These are phyloP conservation scores for Chiloscyllium plagiosum DNA, from an alignment of 2,113 vertebrate species.

Conservation along the genomic window DNA sequence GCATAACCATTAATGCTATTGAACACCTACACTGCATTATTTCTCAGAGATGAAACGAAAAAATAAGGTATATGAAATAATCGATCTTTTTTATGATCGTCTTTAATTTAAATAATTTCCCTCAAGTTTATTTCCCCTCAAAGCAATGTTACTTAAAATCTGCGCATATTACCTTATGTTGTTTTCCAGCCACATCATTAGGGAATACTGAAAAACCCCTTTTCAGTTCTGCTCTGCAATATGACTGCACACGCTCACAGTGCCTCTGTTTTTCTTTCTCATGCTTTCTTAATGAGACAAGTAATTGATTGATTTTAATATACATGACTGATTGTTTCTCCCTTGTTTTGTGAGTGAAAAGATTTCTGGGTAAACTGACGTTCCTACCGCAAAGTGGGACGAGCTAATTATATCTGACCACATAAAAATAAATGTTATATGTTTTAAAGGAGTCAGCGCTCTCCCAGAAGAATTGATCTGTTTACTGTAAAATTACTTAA, in stretches of 20 bases:
- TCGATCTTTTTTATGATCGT: neutral
- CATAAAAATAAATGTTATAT: slow-evolving; percentile 36
- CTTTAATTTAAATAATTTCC: neutral
- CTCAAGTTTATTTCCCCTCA: neutral
- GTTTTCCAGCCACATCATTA: slow-evolving; percentile 25
- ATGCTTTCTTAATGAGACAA: slow-evolving; percentile 45
- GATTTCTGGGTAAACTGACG: slow-evolving; percentile 37
- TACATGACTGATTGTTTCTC: slow-evolving; percentile 38
- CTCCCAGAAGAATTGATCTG: slow-evolving; percentile 31
- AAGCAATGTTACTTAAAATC: slow-evolving; percentile 13
- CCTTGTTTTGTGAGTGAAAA: slow-evolving; percentile 29
- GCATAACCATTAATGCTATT: neutral
- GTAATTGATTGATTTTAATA: slow-evolving; percentile 48
- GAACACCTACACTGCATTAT: neutral
- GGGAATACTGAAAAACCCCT: slow-evolving; percentile 36
- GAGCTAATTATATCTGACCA: slow-evolving; percentile 36
- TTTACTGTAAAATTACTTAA: slow-evolving; percentile 34
- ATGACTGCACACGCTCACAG: slow-evolving; percentile 34
- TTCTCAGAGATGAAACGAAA: neutral
- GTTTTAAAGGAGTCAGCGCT: slow-evolving; percentile 4
- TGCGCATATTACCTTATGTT: slow-evolving; percentile 25
- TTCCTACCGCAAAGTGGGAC: slow-evolving; percentile 28
- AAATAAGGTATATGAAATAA: neutral
- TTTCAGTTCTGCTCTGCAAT: slow-evolving; percentile 26
- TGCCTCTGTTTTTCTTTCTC: slow-evolving; percentile 38